These are phyloP conservation scores for Otolemur garnettii DNA, from an alignment of 2,113 vertebrate genomes.

Conservation along the genomic window DNA sequence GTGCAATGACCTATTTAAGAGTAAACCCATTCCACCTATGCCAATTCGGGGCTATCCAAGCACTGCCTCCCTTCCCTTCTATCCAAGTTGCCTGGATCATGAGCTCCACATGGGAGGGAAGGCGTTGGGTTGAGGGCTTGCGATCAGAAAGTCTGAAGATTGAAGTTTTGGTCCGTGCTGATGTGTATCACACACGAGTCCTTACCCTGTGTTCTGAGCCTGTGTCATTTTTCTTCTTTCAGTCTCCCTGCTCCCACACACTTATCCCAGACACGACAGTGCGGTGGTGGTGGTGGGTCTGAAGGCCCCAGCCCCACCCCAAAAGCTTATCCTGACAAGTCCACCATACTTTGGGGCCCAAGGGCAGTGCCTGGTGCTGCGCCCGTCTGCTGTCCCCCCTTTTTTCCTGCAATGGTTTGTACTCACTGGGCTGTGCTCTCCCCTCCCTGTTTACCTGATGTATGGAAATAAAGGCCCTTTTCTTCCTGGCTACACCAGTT, in stretches of 20 bases:
- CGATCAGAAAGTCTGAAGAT: not conserved
- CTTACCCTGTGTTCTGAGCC: conserved; percentile 53
- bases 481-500: conserved; percentile 28
- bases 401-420: conserved; percentile 78
- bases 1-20: conserved; percentile 81
- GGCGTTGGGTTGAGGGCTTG: not conserved
- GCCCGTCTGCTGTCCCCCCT: not conserved
- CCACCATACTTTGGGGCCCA: conserved; percentile 39
- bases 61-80: not conserved
- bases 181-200: not conserved
- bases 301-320: not conserved
- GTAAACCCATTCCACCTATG: conserved; percentile 58
- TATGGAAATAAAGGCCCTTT: conserved; percentile 88
- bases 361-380: conserved; percentile 70
- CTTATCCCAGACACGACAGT: not conserved
- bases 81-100: not conserved
- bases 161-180: not conserved
- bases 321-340: conserved; percentile 3
- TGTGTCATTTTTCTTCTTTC: conserved; percentile 25
- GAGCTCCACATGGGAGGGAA: conserved; percentile 44
- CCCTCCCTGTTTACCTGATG: conserved; percentile 75
- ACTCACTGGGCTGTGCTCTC: conserved; percentile 85
- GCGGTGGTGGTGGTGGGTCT: not conserved
- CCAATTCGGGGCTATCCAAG: conserved; percentile 7
- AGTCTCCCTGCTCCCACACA: not conserved